Conservation (phyloP, 2,113 vertebrate species). For the Antidorcas marsupialis region DNA sequence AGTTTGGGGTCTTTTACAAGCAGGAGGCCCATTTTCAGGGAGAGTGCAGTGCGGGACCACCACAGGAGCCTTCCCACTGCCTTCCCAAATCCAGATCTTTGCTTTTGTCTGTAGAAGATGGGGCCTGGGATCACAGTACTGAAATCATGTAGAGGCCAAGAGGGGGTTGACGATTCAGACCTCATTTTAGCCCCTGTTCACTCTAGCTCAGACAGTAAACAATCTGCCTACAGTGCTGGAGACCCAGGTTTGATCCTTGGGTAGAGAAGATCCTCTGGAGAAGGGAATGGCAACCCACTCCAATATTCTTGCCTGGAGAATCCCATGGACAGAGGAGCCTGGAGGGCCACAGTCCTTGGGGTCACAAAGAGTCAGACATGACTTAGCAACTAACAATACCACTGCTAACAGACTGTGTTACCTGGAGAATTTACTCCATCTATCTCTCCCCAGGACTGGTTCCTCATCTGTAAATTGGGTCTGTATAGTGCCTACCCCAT, state of each 20-base stretch:
- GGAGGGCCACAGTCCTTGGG: background rate
- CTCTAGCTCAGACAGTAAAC: background rate
- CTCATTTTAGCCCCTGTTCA: background rate
- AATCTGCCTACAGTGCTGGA: background rate
- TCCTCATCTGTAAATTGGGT: background rate
- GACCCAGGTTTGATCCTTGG: background rate
- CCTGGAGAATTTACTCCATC: background rate
- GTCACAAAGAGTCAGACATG: background rate
- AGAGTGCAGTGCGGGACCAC: background rate
- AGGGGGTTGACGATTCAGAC: background rate
- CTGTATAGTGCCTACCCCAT: fast-evolving
- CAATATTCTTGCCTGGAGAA: background rate
- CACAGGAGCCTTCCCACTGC: background rate
- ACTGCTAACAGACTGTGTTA: background rate
- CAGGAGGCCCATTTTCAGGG: background rate
- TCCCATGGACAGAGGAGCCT: background rate
- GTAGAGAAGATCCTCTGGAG: background rate
- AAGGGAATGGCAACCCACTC: background rate
- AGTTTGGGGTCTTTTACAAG: background rate
- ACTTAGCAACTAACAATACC: background rate
- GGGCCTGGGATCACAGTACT: fast-evolving
- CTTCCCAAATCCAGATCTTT: background rate
- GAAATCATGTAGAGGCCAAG: background rate
- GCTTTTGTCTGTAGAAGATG: background rate
- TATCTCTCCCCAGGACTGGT: background rate